phyloP scores from a whole-genome alignment of 1,140 invertebrate genomes.

The Calliphora vicina region DNA sequence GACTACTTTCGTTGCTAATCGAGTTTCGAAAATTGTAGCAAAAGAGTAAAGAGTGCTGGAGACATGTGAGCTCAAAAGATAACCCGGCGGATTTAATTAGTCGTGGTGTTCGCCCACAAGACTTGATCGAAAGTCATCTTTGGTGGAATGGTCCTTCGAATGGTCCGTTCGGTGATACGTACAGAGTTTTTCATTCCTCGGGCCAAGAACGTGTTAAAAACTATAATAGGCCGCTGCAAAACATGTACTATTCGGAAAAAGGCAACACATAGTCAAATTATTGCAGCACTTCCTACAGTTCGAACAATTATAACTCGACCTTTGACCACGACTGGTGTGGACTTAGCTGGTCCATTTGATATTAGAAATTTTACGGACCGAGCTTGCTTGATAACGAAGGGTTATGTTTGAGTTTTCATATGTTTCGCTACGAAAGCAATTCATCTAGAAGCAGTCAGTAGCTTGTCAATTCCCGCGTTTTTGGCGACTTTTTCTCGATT shows the following conservation, averaged over 20 bases:
- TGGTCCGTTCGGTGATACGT: constrained; percentile 36
- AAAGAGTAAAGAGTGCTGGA: neutral
- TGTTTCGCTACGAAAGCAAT: no score
- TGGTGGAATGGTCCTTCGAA: constrained; percentile 47
- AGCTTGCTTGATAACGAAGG: no score
- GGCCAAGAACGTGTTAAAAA: neutral
- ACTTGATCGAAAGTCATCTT: constrained; percentile 36
- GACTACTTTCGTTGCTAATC: constrained; percentile 46
- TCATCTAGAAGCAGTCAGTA: no score
- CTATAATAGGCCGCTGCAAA: neutral
- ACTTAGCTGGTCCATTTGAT: no score
- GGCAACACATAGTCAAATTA: neutral
- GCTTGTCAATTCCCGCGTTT: neutral
- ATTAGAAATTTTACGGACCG: no score
- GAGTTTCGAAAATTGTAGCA: constrained; percentile 10
- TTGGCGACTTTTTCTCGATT: no score
- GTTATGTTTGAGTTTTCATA: no score
- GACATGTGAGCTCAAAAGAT: constrained; percentile 22
- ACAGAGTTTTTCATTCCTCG: neutral
- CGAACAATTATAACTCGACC: neutral
- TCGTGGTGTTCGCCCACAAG: neutral
- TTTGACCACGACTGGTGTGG: no score
- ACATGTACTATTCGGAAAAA: neutral
- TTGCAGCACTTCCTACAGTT: neutral
- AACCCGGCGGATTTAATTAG: constrained; percentile 53